These are phyloP conservation scores for Eilema depressum DNA, from an alignment of 2,888 invertebrate genomes.

Conservation along the genomic window DNA sequence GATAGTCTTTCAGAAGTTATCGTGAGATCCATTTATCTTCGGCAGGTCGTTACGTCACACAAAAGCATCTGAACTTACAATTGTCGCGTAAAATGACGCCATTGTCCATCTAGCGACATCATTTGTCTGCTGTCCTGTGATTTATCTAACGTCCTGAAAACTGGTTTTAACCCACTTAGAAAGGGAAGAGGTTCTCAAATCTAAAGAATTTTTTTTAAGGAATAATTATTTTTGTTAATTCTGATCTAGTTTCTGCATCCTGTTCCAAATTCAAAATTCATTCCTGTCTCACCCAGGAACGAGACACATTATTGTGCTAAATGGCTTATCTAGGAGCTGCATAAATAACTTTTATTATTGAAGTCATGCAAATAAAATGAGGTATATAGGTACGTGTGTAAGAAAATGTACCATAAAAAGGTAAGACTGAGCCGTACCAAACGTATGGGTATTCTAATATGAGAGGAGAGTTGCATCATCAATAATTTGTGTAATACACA, in stretches of 20 bases:
- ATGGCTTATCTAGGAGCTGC: too few relatives aligned
- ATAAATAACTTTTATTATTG: too few relatives aligned
- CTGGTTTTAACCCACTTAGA: not conserved
- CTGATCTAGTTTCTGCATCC: too few relatives aligned
- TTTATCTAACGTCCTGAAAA: not conserved
- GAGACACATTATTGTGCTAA: too few relatives aligned
- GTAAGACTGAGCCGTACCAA: too few relatives aligned
- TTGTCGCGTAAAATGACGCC: conserved; percentile 10
- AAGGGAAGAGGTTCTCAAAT: not conserved
- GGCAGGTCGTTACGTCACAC: conserved; percentile 11
- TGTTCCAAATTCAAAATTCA: too few relatives aligned
- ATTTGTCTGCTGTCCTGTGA: conserved; percentile 8
- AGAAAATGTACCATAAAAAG: too few relatives aligned
- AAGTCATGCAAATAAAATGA: too few relatives aligned
- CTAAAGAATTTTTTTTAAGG: not conserved
- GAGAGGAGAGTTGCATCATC: not conserved
- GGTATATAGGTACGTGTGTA: too few relatives aligned
- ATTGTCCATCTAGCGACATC: conserved; percentile 11
- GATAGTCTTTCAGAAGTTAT: not conserved
- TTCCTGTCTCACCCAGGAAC: too few relatives aligned
- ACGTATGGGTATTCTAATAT: too few relatives aligned
- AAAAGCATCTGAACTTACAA: conserved; percentile 11
- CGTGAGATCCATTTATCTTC: conserved; percentile 9
- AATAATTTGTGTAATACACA: not conserved
- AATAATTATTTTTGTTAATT: too few relatives aligned